These are phyloP conservation scores for Cybosia mesomella DNA, from an alignment of 2,888 invertebrate genomes.

Conservation along the genomic window DNA sequence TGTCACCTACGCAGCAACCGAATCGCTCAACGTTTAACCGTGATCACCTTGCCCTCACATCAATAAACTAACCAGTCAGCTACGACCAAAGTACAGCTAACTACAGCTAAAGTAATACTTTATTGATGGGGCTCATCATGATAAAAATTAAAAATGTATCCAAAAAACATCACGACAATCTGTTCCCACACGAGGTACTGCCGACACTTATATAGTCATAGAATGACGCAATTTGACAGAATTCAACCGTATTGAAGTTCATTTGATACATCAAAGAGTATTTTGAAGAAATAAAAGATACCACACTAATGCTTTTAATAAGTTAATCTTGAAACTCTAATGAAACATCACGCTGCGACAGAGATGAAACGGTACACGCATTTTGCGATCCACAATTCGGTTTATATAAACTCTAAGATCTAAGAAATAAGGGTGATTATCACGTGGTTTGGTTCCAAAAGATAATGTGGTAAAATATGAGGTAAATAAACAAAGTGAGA, in stretches of 20 bases:
- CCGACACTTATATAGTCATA: conserved; percentile 30
- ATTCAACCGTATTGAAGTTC: conserved; percentile 36
- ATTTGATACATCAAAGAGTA: conserved; percentile 50
- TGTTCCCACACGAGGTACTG: conserved; percentile 38
- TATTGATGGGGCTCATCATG: background rate
- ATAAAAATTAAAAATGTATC: conserved; percentile 2
- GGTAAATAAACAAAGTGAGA: conserved; percentile 69
- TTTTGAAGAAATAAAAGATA: conserved; percentile 44
- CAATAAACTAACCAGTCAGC: conserved; percentile 1
- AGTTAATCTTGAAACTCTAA: conserved; percentile 78
- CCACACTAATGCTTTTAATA: conserved; percentile 66
- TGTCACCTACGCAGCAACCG: background rate
- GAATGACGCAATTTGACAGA: conserved; percentile 40
- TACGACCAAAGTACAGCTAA: too few relatives aligned
- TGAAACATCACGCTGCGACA: conserved; percentile 76
- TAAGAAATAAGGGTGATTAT: conserved; percentile 24
- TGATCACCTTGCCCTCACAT: background rate
- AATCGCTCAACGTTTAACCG: background rate
- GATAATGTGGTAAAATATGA: conserved; percentile 53
- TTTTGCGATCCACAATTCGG: conserved; percentile 31
- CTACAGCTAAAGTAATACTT: background rate
- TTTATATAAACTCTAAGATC: background rate
- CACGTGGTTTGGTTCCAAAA: background rate
- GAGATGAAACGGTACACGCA: conserved; percentile 55
- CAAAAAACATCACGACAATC: background rate